phyloP scores from a whole-genome alignment of 1,140 invertebrate genomes.

The Parasteatoda tepidariorum region DNA sequence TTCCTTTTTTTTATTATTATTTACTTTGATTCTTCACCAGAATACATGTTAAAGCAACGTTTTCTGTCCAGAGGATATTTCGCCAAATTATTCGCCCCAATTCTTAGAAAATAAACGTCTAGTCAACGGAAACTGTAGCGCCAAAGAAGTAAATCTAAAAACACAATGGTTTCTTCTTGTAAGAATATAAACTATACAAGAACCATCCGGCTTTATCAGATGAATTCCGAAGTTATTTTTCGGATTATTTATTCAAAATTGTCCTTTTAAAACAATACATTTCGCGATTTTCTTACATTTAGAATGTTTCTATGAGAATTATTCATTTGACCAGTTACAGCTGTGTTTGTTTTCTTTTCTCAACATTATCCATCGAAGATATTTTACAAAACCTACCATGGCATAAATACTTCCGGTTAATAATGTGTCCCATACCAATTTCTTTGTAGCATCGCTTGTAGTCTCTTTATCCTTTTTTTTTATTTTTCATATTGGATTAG shows the following conservation, averaged over 20 bases:
- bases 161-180: slow-evolving; percentile 40
- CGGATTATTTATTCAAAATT: slow-evolving; percentile 43
- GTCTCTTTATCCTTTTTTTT: no score
- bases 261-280: slow-evolving; percentile 42
- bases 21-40: slow-evolving; percentile 4
- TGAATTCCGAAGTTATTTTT: neutral
- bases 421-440: no score
- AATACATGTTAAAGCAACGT: slow-evolving; percentile 1
- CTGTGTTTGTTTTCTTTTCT: no score
- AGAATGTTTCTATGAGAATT: slow-evolving; percentile 11
- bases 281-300: slow-evolving; percentile 31
- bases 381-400: no score
- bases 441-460: no score
- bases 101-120: slow-evolving; percentile 24
- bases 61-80: slow-evolving; percentile 19
- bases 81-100: slow-evolving; percentile 49
- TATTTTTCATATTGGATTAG: no score
- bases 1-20: neutral
- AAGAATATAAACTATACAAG: slow-evolving; percentile 14
- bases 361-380: no score
- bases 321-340: neutral
- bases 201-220: slow-evolving; percentile 5
- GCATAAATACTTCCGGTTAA: neutral
- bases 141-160: neutral
- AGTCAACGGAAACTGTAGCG: neutral